Conservation (phyloP, 2,888 invertebrate genomes). For the Drosophila histrio region DNA sequence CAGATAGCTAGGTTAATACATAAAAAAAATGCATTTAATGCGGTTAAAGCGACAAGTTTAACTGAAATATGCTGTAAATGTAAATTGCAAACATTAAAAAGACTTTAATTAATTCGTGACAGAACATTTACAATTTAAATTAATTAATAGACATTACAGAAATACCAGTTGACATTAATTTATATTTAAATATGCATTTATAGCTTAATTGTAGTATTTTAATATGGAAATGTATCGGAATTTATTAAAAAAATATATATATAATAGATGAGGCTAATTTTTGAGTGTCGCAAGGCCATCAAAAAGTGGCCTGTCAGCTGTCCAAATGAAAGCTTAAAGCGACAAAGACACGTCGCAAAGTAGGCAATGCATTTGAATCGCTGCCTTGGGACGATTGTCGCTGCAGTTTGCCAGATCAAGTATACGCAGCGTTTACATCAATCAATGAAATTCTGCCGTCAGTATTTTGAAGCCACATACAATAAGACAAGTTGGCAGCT, state of each 20-base stretch:
- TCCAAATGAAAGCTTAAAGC: slow-evolving; percentile 33
- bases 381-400: slow-evolving; percentile 29
- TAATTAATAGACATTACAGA: slow-evolving; percentile 10
- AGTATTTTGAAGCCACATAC: neutral
- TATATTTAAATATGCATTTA: slow-evolving; percentile 3
- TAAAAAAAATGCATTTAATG: neutral
- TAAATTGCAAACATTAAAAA: neutral
- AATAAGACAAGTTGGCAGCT: slow-evolving; percentile 9
- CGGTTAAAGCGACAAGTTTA: neutral
- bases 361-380: slow-evolving; percentile 42
- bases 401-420: slow-evolving; percentile 16
- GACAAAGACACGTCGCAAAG: slow-evolving; percentile 26
- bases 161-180: slow-evolving; percentile 7
- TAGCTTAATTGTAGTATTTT: neutral
- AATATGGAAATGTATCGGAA: neutral
- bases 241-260: neutral
- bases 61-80: neutral
- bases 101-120: neutral
- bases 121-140: slow-evolving; percentile 16
- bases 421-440: slow-evolving; percentile 3
- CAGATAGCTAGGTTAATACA: slow-evolving; percentile 2
- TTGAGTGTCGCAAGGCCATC: slow-evolving; percentile 11
- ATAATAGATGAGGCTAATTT: neutral
- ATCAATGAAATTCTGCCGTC: neutral
- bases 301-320: slow-evolving; percentile 28